Base-by-base conservation (phyloP, 2,888 invertebrate genomes). In the Ypsolopha scabrella region DNA sequence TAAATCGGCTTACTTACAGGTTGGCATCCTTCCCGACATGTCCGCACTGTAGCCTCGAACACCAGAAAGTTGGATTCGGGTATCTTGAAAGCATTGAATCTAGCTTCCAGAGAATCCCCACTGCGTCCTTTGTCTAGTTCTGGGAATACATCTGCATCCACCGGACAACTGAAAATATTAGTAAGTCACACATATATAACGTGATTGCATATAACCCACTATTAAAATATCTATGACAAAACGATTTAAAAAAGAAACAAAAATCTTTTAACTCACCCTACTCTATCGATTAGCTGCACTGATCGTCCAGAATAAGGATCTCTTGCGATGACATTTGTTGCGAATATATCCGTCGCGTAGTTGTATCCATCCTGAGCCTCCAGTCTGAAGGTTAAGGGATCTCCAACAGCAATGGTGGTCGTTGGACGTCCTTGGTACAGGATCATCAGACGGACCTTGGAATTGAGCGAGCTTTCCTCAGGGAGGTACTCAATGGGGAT, bases 71-170 rank as follows among this genome's bases (percentile, higher is more conserved):
- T 96, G 0, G 96, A 96, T 80, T 96, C 96, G 0, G 96, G 96
- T 58, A 97, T 96, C 80, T 96, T 97, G 71, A 96, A 97, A 0
- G 96, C 96, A 73, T 96, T 96, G 74, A 97, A 97, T 63, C 95
- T 89, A 0, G 96, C 96, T 83, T 96, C 96, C 51, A 97, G 79
- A 4, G 94, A 95, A 67, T 96, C 95, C 0, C 95, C 93, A 62
- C 90, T 94, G 33, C 96, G 89, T 0, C 95, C 90, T 66, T 94
- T 92, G 69, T 96, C 96, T 60, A 97, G 74, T 67, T 96, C 95
- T 0, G 96, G 96, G 87, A 97, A 97, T 0, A 97, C 96, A 67
- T 93, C 95, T 13, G 94, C 93, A 75, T 96, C 96, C 0, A 96
- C 94, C 0, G 96, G 96, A 64, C 96, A 97, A 38, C 96, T 96